These are phyloP conservation scores for Capitulum mitella DNA, from an alignment of 2,888 invertebrate species.

Conservation along the genomic window DNA sequence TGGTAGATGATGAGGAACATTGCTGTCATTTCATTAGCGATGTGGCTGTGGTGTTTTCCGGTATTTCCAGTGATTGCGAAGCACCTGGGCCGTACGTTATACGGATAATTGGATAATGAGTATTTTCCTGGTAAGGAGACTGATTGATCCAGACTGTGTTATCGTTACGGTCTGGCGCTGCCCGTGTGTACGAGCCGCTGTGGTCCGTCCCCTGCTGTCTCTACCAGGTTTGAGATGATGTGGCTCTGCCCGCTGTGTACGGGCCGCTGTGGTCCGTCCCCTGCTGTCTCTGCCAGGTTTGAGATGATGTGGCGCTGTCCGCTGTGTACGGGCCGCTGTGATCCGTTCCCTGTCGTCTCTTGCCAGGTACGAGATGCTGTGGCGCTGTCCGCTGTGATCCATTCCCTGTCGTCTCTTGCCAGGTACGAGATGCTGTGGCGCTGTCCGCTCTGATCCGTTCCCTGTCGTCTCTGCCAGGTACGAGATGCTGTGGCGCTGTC, in stretches of 20 bases:
- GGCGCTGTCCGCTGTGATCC: background rate
- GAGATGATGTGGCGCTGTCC: background rate
- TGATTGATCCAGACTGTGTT: no score
- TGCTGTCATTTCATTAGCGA: no score
- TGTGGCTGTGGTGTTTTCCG: no score
- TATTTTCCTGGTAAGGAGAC: no score
- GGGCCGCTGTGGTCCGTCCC: background rate
- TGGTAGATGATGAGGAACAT: no score
- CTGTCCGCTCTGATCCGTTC: constrained; percentile 2
- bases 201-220: no score
- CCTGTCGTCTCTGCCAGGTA: constrained; percentile 45
- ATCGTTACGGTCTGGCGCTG: no score
- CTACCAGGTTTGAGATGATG: no score
- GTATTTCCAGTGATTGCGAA: no score
- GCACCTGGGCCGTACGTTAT: no score
- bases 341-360: constrained; percentile 34
- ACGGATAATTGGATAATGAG: no score
- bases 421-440: constrained; percentile 64
- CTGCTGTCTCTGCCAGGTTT: constrained; percentile 48
- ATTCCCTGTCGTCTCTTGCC: constrained; percentile 75
- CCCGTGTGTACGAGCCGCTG: no score
- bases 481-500: constrained; percentile 84
- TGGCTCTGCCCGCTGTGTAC: background rate
- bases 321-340: background rate
- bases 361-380: constrained; percentile 68